phyloP scores from a whole-genome alignment of 2,113 vertebrate species.

The Tetraodon nigroviridis region DNA sequence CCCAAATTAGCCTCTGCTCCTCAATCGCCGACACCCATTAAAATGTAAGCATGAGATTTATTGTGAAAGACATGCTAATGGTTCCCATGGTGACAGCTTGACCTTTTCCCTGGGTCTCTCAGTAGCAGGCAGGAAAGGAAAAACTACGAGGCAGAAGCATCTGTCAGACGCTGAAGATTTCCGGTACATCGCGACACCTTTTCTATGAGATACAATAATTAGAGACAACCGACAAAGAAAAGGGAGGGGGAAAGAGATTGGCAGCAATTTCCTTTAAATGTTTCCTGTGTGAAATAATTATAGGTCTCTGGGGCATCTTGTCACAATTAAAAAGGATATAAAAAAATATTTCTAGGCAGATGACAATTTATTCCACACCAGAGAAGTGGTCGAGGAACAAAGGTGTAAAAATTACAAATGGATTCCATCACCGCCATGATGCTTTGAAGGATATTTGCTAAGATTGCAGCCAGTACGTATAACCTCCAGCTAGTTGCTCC shows the following conservation, averaged over 20 bases:
- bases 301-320: too few relatives aligned
- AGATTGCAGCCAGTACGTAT: too few relatives aligned
- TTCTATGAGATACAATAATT: background rate
- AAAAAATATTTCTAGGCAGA: too few relatives aligned
- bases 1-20: background rate
- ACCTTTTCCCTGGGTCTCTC: conserved; percentile 40
- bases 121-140: conserved; percentile 26
- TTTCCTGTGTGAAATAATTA: background rate
- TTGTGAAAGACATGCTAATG: conserved; percentile 9
- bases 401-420: too few relatives aligned
- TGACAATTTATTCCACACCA: too few relatives aligned
- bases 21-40: background rate
- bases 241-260: background rate
- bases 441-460: too few relatives aligned
- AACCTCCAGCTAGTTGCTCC: too few relatives aligned
- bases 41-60: conserved; percentile 18
- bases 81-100: conserved; percentile 48
- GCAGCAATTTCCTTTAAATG: background rate
- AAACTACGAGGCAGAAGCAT: conserved; percentile 19
- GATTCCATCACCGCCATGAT: too few relatives aligned
- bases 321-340: too few relatives aligned
- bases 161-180: background rate
- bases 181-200: conserved; percentile 5
- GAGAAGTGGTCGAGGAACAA: too few relatives aligned
- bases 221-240: background rate